These are phyloP conservation scores for Pterois miles DNA, from an alignment of 2,797 vertebrate species.

Conservation along the genomic window DNA sequence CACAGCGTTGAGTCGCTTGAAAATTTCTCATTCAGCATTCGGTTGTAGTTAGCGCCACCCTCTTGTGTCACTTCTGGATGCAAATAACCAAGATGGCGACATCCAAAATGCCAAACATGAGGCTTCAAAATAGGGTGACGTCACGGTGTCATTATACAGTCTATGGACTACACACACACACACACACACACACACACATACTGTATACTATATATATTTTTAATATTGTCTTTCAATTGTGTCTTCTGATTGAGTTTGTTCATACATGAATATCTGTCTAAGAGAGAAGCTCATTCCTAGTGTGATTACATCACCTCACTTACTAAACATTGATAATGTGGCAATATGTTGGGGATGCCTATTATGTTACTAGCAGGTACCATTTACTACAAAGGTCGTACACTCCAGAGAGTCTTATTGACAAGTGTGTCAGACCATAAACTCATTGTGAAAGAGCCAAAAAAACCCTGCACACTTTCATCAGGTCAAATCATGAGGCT, in stretches of 20 bases:
- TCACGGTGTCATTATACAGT: rapidly evolving
- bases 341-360: background rate
- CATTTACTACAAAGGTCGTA: background rate
- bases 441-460: background rate
- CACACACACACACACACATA: no score
- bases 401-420: background rate
- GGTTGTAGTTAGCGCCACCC: no score
- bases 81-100: no score
- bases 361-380: background rate
- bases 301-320: background rate
- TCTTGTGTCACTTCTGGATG: no score
- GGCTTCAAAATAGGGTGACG: no score
- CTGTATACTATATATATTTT: no score
- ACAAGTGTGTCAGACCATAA: background rate
- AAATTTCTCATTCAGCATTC: no score
- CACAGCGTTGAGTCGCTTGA: no score
- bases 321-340: background rate
- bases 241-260: background rate
- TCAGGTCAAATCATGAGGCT: background rate
- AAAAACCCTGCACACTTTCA: background rate
- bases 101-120: rapidly evolving
- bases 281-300: background rate
- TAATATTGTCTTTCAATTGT: background rate
- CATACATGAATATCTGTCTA: background rate
- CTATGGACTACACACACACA: no score